A percentile compares a stretch with the other conserved stretches of the same genome.
Conservation (phyloP, 2,888 invertebrate species). For the Altica lythri region DNA sequence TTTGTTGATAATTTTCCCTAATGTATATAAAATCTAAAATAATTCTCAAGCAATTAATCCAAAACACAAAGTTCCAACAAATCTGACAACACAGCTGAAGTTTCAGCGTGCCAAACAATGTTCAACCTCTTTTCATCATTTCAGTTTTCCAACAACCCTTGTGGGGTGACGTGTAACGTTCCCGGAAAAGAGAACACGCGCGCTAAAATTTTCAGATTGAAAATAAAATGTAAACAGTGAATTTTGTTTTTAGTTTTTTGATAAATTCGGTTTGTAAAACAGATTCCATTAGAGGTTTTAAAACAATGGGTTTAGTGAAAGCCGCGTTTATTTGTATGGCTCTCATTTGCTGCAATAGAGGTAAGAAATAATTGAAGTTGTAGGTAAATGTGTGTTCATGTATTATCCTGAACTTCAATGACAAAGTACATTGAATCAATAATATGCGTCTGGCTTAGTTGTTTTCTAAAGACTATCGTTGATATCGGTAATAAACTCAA, state of each 20-base stretch:
- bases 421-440: conserved; percentile 9
- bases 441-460: neutral
- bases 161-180: neutral
- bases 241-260: neutral
- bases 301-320: conserved; percentile 16
- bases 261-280: neutral
- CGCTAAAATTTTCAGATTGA: neutral
- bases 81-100: conserved; percentile 20
- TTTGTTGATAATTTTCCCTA: too few relatives aligned
- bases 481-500: too few relatives aligned
- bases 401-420: conserved; percentile 4
- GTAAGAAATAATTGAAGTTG: conserved; percentile 14
- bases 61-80: too few relatives aligned
- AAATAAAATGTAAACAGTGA: conserved; percentile 23
- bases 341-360: conserved; percentile 13
- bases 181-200: conserved; percentile 5
- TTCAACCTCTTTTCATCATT: conserved; percentile 13
- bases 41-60: neutral
- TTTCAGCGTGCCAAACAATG: conserved; percentile 16
- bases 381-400: neutral
- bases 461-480: too few relatives aligned
- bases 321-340: conserved; percentile 15
- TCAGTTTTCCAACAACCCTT: conserved; percentile 15
- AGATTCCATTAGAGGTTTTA: too few relatives aligned
- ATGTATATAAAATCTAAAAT: too few relatives aligned